Conservation (phyloP, 2,113 vertebrate species). For the Sarotherodon lohbergeri region DNA sequence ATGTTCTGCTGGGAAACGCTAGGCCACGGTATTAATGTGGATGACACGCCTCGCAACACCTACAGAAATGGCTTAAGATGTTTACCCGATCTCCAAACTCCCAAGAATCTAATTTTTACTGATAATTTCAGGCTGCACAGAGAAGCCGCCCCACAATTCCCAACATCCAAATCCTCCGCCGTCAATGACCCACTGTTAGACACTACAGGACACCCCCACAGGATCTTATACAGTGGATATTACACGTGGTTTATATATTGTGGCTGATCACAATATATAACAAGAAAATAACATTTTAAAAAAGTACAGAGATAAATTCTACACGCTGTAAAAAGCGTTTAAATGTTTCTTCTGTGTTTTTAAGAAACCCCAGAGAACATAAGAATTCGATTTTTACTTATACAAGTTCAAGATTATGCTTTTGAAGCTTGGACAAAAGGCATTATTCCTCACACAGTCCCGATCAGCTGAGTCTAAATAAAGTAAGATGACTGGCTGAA, state of each 20-base stretch:
- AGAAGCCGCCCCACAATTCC: neutral
- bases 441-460: neutral
- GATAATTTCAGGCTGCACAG: neutral
- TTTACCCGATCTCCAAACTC: neutral
- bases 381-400: neutral
- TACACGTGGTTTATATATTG: neutral
- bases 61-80: neutral
- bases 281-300: neutral
- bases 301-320: neutral
- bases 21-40: neutral
- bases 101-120: neutral
- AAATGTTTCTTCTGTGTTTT: neutral
- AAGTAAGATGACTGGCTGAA: neutral
- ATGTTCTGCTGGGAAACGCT: neutral
- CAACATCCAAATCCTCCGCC: neutral
- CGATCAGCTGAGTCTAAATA: neutral
- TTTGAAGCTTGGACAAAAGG: neutral
- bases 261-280: neutral
- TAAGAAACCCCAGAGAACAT: neutral
- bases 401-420: neutral
- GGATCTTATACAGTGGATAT: neutral
- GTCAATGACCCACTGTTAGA: neutral
- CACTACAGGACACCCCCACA: neutral
- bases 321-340: neutral
- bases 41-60: neutral